Evolutionary conservation across 2,888 invertebrate genomes (phyloP).

Genomic region (Cheilosia urbana): DNA sequence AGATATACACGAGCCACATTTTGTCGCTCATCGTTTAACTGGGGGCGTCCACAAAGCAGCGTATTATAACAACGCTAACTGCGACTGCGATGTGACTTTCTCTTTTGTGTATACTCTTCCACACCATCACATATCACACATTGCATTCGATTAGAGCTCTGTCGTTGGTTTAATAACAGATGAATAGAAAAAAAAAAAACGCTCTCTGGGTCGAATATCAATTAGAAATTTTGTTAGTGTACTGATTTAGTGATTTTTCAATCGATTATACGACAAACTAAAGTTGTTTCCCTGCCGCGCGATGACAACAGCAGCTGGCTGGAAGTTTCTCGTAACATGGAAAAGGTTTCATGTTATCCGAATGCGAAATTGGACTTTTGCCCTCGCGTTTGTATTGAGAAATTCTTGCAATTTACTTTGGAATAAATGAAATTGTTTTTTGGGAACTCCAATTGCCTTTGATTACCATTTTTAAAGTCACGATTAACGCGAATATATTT

Average conservation of each 20-base stretch:
- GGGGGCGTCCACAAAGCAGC: constrained; percentile 62
- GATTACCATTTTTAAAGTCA: constrained; percentile 25
- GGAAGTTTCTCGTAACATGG: constrained; percentile 16
- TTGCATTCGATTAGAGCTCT: constrained; percentile 14
- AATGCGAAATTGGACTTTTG: neutral
- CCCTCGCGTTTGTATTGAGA: neutral
- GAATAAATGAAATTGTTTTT: neutral
- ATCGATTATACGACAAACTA: constrained; percentile 42
- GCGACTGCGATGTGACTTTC: constrained; percentile 51
- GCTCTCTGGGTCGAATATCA: constrained; percentile 59
- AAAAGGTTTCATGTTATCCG: constrained; percentile 31
- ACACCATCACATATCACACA: neutral
- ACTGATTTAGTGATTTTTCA: constrained; percentile 55
- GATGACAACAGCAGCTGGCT: neutral
- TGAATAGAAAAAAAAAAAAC: neutral
- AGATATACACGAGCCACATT: constrained; percentile 32
- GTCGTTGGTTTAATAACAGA: constrained; percentile 18
- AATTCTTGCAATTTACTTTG: constrained; percentile 2
- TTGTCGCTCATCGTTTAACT: constrained; percentile 40
- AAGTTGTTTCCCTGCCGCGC: neutral
- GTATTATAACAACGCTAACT: constrained; percentile 37
- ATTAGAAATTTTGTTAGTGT: constrained; percentile 62
- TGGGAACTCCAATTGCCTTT: neutral
- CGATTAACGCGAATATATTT: constrained; percentile 28
- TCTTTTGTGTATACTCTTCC: constrained; percentile 39